Evolutionary conservation across 2,113 vertebrate species (phyloP), one percentile per base, ranked within the genome.

Genomic region (Hippolais icterina): DNA sequence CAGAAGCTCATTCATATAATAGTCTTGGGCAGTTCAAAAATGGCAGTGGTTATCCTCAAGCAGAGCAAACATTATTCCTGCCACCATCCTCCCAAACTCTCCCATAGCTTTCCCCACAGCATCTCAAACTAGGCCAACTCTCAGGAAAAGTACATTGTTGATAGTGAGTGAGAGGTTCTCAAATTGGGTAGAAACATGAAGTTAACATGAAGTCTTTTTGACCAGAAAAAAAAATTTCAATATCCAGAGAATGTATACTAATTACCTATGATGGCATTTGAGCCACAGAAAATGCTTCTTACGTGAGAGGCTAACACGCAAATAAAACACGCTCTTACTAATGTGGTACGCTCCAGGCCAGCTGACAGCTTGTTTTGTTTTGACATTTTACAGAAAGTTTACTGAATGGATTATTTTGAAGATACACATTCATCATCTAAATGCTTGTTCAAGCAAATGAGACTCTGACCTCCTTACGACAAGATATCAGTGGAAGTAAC

Each of bases 361-460:
- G 59, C 54, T 82, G 74, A 90, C 64, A 94, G 49, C 69, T 95
- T 89, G 47, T 22, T 93, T 86, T 86, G 76, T 91, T 94, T 80
- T 94, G 92, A 92, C 76, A 65, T 93, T 74, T 91, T 75, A 91
- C 86, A 95, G 85, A 42, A 82, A 91, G 37, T 76, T 88, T 96
- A 91, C 35, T 68, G 60, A 94, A 96, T 44, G 64, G 91, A 63
- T 94, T 90, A 81, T 35, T 85, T 78, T 85, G 82, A 96, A 96
- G 75, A 90, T 70, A 56, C 27, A 74, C 52, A 90, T 66, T 91
- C 77, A 90, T 85, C 80, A 93, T 35, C 41, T 75, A 77, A 82
- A 76, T 49, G 59, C 71, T 94, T 92, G 80, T 90, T 96, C 72
- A 84, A 93, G 80, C 64, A 97, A 97, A 90, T 63, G 75, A 96